Evolutionary conservation across 2,888 invertebrate genomes (phyloP), one percentile per base, ranked within the genome.

Genomic region (Oasisia sp.): DNA sequence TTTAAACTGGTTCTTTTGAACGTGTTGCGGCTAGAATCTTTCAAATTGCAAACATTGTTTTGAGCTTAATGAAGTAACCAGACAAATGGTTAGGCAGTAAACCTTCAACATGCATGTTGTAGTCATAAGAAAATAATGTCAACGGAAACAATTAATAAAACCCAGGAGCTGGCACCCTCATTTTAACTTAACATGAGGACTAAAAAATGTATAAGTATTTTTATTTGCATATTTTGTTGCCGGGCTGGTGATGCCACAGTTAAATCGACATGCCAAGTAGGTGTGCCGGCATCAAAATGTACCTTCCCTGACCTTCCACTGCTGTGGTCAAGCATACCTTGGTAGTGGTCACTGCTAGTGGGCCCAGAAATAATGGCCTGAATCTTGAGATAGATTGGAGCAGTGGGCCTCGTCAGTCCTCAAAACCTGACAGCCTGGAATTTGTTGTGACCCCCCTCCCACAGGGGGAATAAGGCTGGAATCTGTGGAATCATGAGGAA

Each of bases 401-500:
- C 74, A 74, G n/a, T n/a, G 74, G 27, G 74, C 74, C 27, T 7
- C 12, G 74, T 56, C 56, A 14, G 74, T 74, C 74, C 27, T 74
- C 74, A 74, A 19, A 74, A 74, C 74, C 74, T 74, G 74, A 74
- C 7, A 27, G 74, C 14, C 74, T 19, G 74, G 74, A 74, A 74
- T 74, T n/a, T 74, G 74, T n/a, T 74, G 74, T 74, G 74, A 11
- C 74, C 74, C 74, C 74, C 27, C 27, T 27, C 19, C 27, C 11
- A 19, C 11, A n/a, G 74, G 27, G 74, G 74, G n/a, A 74, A 27
- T 5, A 27, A 74, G 74, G 74, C n/a, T 74, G 74, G 74, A 74
- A 74, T 74, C 74, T 74, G 74, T 74, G 90, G 44, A 32, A 90
- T 92, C 9, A 89, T 92, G 32, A 44, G 50, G 27, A 89, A 90